phyloP scores from a whole-genome alignment of 2,888 invertebrate species.

The Troides helena region DNA sequence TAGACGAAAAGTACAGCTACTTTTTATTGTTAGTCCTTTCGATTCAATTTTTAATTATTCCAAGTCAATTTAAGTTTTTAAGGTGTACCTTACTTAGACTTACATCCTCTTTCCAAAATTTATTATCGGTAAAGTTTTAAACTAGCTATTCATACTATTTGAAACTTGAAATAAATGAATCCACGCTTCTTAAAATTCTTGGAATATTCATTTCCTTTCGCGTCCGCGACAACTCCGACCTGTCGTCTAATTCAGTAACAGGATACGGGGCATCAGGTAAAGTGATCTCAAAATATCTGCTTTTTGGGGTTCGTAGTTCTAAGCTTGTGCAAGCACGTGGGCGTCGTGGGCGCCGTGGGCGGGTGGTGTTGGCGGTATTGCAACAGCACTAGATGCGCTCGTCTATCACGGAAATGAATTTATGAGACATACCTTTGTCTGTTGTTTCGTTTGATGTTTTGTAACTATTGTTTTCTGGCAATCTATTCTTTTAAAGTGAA shows the following conservation, averaged over 20 bases:
- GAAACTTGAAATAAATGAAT: not conserved
- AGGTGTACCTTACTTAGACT: no score
- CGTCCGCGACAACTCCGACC: constrained; percentile 11
- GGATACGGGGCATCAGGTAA: constrained; percentile 26
- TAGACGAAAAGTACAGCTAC: not conserved
- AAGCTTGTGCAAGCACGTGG: constrained; percentile 13
- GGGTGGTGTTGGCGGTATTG: constrained; percentile 23
- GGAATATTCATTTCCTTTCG: constrained; percentile 10
- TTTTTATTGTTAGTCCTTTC: no score
- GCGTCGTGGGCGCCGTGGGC: constrained; percentile 22
- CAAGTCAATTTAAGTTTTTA: no score
- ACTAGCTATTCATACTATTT: not conserved
- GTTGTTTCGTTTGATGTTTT: constrained; percentile 20
- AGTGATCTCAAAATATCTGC: constrained; percentile 19
- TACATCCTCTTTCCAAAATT: no score
- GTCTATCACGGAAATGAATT: constrained; percentile 26
- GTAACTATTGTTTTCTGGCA: constrained; percentile 18
- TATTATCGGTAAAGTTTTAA: not conserved
- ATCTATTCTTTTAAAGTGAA: not conserved
- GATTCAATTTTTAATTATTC: not conserved
- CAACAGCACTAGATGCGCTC: constrained; percentile 21
- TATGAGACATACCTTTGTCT: constrained; percentile 17
- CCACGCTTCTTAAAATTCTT: not conserved
- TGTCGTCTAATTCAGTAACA: constrained; percentile 27
- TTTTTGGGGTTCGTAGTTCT: constrained; percentile 22